Evolutionary conservation across 2,113 vertebrate genomes (phyloP), one percentile per base, ranked within the genome.

Genomic region (Limnothrissa miodon): DNA sequence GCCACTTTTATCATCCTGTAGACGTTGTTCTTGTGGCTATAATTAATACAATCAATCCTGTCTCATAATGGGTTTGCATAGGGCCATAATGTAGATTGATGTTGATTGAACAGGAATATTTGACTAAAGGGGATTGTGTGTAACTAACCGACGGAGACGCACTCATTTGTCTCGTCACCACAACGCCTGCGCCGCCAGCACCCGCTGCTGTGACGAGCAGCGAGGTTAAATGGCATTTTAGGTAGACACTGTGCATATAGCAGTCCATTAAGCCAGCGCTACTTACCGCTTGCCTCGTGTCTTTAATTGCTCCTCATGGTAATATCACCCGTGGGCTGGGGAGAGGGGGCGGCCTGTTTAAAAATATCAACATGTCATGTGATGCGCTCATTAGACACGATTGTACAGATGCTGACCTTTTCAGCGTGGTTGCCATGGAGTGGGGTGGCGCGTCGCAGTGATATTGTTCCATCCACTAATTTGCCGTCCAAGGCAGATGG

Each of bases 21-120:
- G 59, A 1, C 91, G 90, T 89, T 91, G 87, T 90, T 93, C 21
- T 88, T 85, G 90, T 21, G 91, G 91, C 89, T 81, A 91, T 93
- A 92, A 89, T 90, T 89, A 91, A 92, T 90, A 87, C 90, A 92
- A 93, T 92, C 90, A 92, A 88, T 56, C 89, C 87, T 87, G 90
- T 89, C 88, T 62, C n/a, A n/a, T 62, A 62, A 62, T 62, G 59
- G 59, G 59, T 25, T 62, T 62, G 23, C 25, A 29, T 11, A 29
- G n/a, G 59, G 19, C 59, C 59, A 7, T 62, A n/a, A 62, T 62
- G 23, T 62, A 29, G 25, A 29, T 62, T 25, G 25, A 62, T 62
- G 59, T 62, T 62, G 51, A 56, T 62, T 62, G 59, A 62, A 62
- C 59, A 62, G n/a, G 59, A 62, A 29, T 62, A 62, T 62, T 62